A percentile compares a stretch with the other conserved stretches of the same genome.
These are phyloP conservation scores for Oasisia sp. DNA, from an alignment of 2,888 invertebrate genomes.

Conservation along the genomic window DNA sequence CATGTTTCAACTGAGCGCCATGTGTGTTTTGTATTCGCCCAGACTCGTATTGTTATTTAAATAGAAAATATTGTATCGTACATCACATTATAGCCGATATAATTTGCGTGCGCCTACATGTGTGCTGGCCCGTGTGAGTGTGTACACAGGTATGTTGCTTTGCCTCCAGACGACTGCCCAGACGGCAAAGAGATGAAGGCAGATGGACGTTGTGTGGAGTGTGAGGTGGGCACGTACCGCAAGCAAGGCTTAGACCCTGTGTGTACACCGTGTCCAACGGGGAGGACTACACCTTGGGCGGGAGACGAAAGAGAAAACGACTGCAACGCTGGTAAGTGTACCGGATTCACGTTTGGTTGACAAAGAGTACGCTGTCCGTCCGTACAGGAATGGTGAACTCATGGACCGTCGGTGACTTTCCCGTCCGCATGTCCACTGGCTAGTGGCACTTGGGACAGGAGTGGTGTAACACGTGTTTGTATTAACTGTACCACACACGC, in stretches of 20 bases:
- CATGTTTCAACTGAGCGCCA: too few species aligned
- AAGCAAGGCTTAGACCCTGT: background rate
- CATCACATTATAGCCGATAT: too few species aligned
- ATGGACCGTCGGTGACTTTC: too few species aligned
- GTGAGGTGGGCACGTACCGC: slow-evolving; percentile 19
- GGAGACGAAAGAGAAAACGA: background rate
- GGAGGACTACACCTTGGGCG: background rate
- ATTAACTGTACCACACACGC: too few species aligned
- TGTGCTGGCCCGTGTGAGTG: background rate
- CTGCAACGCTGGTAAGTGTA: background rate
- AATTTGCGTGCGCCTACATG: background rate
- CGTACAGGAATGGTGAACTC: too few species aligned
- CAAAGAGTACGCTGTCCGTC: too few species aligned
- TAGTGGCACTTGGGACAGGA: too few species aligned
- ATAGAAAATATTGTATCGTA: too few species aligned
- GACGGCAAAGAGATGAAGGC: background rate
- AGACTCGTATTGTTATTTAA: too few species aligned
- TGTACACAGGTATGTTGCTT: background rate
- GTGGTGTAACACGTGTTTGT: too few species aligned
- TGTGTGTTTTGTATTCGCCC: too few species aligned
- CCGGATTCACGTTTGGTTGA: background rate
- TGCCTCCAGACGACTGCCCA: slow-evolving; percentile 23
- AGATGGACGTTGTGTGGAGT: background rate
- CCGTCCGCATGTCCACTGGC: too few species aligned
- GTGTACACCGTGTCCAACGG: background rate